Percentiles rank a stretch among this genome's conserved stretches.
phyloP scores from a whole-genome alignment of 2,113 vertebrate species.

The Zonotrichia leucophrys region DNA sequence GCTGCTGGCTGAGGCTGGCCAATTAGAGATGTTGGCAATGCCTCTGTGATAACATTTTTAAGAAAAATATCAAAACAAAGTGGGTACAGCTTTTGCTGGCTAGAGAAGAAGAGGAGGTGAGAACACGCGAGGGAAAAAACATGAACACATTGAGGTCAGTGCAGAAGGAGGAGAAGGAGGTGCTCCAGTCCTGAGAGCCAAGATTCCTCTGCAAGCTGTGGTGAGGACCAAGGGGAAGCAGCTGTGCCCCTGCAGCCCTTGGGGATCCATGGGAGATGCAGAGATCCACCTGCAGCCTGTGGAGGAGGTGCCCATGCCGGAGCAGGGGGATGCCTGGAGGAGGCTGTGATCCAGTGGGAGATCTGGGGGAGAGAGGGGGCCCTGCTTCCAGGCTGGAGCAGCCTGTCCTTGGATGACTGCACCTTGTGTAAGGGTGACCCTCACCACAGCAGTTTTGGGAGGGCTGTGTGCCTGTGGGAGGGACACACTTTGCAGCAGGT shows the following conservation, averaged over 20 bases:
- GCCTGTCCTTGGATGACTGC: not conserved
- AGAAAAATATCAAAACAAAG: not conserved
- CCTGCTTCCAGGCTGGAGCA: not conserved
- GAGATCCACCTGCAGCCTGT: not conserved
- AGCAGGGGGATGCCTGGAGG: not conserved
- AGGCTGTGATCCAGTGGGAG: not conserved
- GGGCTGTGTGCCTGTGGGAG: not conserved
- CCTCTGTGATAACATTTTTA: not conserved
- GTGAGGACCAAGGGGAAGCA: not conserved
- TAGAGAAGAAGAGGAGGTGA: not conserved
- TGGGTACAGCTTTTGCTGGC: not conserved
- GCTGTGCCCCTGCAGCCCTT: not conserved
- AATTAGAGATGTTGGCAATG: not conserved
- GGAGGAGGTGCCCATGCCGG: rapidly evolving
- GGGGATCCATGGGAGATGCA: not conserved
- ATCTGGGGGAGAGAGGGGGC: not conserved
- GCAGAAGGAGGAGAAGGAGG: not conserved
- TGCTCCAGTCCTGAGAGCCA: rapidly evolving
- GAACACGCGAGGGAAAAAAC: not conserved
- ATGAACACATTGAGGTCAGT: rapidly evolving
- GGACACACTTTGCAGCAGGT: not conserved
- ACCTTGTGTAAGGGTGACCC: not conserved
- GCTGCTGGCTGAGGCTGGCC: not conserved
- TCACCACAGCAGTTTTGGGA: not conserved
- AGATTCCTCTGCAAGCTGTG: not conserved